Conservation (phyloP, 53 echinoderm and acorn worm species). For the Echinarachnius parma region DNA sequence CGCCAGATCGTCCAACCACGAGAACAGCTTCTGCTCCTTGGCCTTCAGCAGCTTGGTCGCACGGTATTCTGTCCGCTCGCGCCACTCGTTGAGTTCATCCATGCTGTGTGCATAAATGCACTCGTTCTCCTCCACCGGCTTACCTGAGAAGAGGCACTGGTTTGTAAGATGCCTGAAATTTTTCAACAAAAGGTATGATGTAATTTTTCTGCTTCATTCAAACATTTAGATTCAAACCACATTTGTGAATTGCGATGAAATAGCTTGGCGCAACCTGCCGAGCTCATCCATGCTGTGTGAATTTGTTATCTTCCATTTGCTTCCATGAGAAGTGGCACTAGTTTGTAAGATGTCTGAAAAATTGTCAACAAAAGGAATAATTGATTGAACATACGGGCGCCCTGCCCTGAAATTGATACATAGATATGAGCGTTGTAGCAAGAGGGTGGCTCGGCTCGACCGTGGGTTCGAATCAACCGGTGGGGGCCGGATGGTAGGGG, state of each 20-base stretch:
- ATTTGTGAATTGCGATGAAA: too few relatives aligned
- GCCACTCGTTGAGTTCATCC: slow-evolving; percentile 78
- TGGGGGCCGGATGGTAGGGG: too few relatives aligned
- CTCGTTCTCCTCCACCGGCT: slow-evolving; percentile 4
- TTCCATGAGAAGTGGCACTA: slow-evolving; percentile 10
- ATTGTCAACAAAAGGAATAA: too few relatives aligned
- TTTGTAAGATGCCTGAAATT: slow-evolving; percentile 3
- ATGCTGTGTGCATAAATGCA: slow-evolving; percentile 61
- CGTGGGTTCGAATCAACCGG: too few relatives aligned
- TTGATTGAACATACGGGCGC: too few relatives aligned
- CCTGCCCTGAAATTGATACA: too few relatives aligned
- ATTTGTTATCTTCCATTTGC: slow-evolving; percentile 4
- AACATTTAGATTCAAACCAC: too few relatives aligned
- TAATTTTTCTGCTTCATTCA: too few relatives aligned
- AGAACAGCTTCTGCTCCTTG: slow-evolving; percentile 61
- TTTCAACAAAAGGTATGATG: too few relatives aligned
- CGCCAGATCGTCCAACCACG: slow-evolving; percentile 64
- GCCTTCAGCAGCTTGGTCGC: slow-evolving; percentile 74
- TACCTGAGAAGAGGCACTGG: slow-evolving; percentile 11
- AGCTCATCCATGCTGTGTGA: slow-evolving; percentile 74
- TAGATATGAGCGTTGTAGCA: too few relatives aligned
- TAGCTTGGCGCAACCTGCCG: slow-evolving; percentile 67
- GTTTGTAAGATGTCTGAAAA: slow-evolving; percentile 1
- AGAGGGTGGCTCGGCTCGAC: too few relatives aligned
- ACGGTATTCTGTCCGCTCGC: slow-evolving; percentile 57